Conservation (phyloP, 2,113 vertebrate species). For the Cyanocitta stelleri region DNA sequence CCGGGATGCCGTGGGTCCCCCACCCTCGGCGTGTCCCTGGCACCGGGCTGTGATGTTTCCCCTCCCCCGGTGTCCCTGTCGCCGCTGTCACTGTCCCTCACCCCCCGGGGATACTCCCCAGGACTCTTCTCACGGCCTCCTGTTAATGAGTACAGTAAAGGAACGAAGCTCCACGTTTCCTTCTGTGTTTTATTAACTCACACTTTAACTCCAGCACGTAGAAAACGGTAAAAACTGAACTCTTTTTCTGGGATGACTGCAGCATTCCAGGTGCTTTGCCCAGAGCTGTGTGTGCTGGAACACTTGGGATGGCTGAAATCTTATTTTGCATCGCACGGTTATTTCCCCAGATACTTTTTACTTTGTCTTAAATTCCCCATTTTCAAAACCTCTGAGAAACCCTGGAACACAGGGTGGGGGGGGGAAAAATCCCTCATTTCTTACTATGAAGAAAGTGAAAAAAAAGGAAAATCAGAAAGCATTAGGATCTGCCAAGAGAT, state of each 20-base stretch:
- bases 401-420: fast-evolving
- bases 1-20: too few species aligned
- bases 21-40: not conserved
- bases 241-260: fast-evolving
- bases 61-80: not conserved
- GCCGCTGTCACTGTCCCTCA: not conserved
- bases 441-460: not conserved
- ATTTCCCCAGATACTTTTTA: not conserved
- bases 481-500: not conserved
- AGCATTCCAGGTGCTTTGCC: not conserved
- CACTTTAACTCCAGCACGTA: fast-evolving
- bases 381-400: not conserved
- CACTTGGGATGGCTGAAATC: fast-evolving
- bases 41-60: not conserved
- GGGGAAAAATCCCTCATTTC: not conserved
- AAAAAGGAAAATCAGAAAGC: not conserved
- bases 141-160: not conserved
- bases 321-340: not conserved
- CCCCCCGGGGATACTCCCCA: fast-evolving
- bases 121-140: fast-evolving
- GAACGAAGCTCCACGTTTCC: fast-evolving
- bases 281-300: fast-evolving
- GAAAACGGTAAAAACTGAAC: not conserved
- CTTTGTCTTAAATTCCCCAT: not conserved
- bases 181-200: not conserved